Percentiles rank a stretch among this genome's conserved stretches.
phyloP scores from a whole-genome alignment of 2,797 vertebrate species.

The Erpetoichthys calabaricus region DNA sequence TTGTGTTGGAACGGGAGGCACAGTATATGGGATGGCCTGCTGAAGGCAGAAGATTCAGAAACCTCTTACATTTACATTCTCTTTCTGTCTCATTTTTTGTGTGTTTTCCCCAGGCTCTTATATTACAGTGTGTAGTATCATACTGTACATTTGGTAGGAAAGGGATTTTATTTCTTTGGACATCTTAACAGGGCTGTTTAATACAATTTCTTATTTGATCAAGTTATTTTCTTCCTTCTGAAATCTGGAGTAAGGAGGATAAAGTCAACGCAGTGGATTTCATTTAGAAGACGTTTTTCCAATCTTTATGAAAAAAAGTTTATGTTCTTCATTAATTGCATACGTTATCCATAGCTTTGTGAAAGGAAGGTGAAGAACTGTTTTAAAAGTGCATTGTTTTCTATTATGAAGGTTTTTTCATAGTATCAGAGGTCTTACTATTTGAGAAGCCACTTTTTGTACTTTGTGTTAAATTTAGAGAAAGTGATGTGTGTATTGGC shows the following conservation, averaged over 20 bases:
- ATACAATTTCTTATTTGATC: too few relatives aligned
- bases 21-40: not conserved
- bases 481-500: constrained; percentile 6
- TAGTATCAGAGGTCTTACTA: constrained; percentile 51
- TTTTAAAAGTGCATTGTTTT: constrained; percentile 60
- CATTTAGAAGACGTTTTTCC: too few relatives aligned
- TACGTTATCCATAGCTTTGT: constrained; percentile 46
- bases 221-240: too few relatives aligned
- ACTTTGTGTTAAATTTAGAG: constrained; percentile 63
- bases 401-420: constrained; percentile 48
- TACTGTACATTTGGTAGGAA: not conserved
- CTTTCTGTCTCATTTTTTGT: not conserved
- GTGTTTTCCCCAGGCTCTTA: not conserved
- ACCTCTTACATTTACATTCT: not conserved
- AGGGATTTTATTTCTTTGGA: too few relatives aligned
- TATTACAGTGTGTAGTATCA: not conserved
- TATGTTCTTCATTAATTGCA: constrained; percentile 37
- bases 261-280: too few relatives aligned
- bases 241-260: too few relatives aligned
- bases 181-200: too few relatives aligned
- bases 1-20: not conserved
- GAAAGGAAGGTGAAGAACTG: constrained; percentile 38
- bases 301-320: too few relatives aligned
- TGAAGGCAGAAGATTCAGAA: not conserved
- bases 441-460: constrained; percentile 65